Conservation (phyloP, 2,113 vertebrate genomes). For the Ascaphus truei region DNA sequence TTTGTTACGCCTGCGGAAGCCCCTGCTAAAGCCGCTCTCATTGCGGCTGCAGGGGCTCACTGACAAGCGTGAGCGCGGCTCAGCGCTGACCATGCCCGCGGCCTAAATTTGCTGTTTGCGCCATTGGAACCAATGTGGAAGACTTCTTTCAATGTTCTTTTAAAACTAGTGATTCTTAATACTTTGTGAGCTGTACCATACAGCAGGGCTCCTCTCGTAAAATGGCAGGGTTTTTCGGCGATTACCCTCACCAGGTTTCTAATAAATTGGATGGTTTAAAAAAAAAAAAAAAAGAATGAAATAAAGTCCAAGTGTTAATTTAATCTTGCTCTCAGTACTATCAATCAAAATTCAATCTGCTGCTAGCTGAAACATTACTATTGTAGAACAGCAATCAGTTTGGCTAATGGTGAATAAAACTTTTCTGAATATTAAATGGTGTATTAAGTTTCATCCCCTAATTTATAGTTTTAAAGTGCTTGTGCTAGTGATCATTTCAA, state of each 20-base stretch:
- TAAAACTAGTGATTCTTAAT: too few species aligned
- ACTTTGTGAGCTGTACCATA: neutral
- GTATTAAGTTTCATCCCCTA: slow-evolving; percentile 15
- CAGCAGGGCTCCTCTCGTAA: neutral
- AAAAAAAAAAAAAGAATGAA: too few species aligned
- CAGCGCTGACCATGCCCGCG: too few species aligned
- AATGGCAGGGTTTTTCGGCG: neutral
- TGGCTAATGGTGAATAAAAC: slow-evolving; percentile 28
- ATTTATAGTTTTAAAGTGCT: slow-evolving; percentile 5
- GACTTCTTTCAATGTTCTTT: too few species aligned
- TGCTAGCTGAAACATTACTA: neutral
- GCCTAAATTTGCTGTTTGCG: too few species aligned
- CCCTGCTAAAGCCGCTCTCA: too few species aligned
- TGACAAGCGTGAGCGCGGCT: too few species aligned
- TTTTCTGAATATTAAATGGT: slow-evolving; percentile 25
- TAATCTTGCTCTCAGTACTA: slow-evolving; percentile 13
- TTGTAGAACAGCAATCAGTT: slow-evolving; percentile 20
- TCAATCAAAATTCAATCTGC: slow-evolving; percentile 35
- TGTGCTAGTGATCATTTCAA: neutral
- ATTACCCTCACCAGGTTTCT: neutral
- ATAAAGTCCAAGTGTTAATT: slow-evolving; percentile 20
- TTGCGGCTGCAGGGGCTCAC: too few species aligned
- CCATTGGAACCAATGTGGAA: too few species aligned
- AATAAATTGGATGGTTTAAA: slow-evolving; percentile 10
- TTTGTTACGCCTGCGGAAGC: too few species aligned